Percentiles rank a stretch among this genome's conserved stretches.
Evolutionary conservation across 1,140 invertebrate species (phyloP).

Genomic region (Aleiodes sp.): DNA sequence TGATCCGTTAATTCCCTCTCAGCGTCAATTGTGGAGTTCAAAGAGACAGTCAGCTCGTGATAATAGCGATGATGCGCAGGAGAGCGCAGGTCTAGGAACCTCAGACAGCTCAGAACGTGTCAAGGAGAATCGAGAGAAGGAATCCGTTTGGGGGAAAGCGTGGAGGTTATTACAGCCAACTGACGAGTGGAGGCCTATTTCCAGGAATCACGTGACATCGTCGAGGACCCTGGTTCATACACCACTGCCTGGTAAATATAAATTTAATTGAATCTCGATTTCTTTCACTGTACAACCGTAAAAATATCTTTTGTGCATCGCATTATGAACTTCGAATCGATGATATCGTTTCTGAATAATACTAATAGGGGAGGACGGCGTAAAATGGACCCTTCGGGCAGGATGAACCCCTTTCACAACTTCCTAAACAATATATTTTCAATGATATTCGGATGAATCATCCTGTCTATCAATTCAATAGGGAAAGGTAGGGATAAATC

Average conservation of each 20-base stretch:
- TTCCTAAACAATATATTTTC: too few species aligned
- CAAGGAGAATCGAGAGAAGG: constrained; percentile 39
- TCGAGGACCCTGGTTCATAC: constrained; percentile 55
- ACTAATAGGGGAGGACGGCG: too few species aligned
- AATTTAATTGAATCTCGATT: background rate
- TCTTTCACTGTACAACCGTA: too few species aligned
- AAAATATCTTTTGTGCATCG: too few species aligned
- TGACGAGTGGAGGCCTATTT: constrained; percentile 73
- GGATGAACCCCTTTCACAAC: too few species aligned
- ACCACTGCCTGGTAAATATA: constrained; percentile 53
- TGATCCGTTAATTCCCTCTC: background rate
- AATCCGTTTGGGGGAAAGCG: constrained; percentile 54
- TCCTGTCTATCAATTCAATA: too few species aligned
- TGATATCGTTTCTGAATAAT: too few species aligned
- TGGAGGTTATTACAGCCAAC: constrained; percentile 71
- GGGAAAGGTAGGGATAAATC: too few species aligned
- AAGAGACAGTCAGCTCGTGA: constrained; percentile 46
- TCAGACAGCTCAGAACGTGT: constrained; percentile 34
- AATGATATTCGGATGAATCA: too few species aligned
- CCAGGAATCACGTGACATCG: constrained; percentile 54
- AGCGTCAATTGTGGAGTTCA: constrained; percentile 51
- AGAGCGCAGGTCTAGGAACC: constrained; percentile 44
- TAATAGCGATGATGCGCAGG: constrained; percentile 51
- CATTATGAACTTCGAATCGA: too few species aligned
- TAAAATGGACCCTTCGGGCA: too few species aligned